These are phyloP conservation scores for Anabacerthia variegaticeps DNA, from an alignment of 2,797 vertebrate species.

Conservation along the genomic window DNA sequence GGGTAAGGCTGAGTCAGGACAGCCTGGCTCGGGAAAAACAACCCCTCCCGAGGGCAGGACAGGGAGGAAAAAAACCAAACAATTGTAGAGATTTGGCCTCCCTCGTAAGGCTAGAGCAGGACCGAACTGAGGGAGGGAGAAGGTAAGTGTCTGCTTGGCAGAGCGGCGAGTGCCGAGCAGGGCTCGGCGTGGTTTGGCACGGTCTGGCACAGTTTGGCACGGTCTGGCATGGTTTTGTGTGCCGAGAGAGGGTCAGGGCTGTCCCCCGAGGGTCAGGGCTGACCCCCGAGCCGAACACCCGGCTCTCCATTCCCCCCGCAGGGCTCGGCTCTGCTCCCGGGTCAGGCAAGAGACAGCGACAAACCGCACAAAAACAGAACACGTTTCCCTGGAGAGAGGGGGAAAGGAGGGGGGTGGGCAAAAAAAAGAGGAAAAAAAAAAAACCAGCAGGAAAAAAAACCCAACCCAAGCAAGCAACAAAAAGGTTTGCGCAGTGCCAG, in stretches of 20 bases:
- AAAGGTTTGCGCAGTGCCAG: not conserved
- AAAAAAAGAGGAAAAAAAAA: not conserved
- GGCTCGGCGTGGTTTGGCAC: not conserved
- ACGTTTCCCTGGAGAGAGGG: constrained; percentile 30
- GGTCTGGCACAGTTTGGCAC: no score
- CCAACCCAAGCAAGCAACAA: not conserved
- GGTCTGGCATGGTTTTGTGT: constrained; percentile 1
- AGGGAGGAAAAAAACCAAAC: constrained; percentile 60
- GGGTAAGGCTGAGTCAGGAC: constrained; percentile 31
- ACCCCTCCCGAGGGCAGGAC: constrained; percentile 43
- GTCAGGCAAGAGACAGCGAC: constrained; percentile 41
- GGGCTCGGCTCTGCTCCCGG: not conserved
- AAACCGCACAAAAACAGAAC: constrained; percentile 54
- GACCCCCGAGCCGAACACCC: not conserved
- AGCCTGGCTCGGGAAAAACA: constrained; percentile 31
- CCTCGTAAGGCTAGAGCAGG: constrained; percentile 52
- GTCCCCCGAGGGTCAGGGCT: no score
- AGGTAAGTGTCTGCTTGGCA: constrained; percentile 62
- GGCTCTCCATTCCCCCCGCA: no score
- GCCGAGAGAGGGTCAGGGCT: not conserved
- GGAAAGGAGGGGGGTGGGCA: not conserved
- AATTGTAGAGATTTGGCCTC: constrained; percentile 47
- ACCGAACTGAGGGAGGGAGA: constrained; percentile 58
- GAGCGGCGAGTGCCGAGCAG: constrained; percentile 35
- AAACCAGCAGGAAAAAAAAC: not conserved